A percentile compares a stretch with the other conserved stretches of the same genome.
These are phyloP conservation scores for Gadus chalcogrammus DNA, from an alignment of 2,113 vertebrate genomes.

Conservation along the genomic window DNA sequence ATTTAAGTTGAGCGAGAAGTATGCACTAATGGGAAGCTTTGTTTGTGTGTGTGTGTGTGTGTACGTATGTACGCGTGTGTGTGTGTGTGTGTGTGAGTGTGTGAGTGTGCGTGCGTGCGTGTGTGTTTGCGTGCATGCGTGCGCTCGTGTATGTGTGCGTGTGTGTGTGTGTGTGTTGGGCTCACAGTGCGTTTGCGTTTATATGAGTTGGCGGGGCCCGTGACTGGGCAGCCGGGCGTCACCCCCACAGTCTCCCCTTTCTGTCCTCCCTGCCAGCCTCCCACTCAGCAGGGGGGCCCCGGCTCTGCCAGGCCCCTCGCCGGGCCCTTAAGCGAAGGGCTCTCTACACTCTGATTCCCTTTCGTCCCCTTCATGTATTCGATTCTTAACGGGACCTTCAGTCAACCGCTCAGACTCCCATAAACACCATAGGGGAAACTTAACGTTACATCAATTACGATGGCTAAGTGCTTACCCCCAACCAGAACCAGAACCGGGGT, in stretches of 20 bases:
- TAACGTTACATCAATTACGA: not conserved
- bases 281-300: conserved; percentile 19
- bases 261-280: not conserved
- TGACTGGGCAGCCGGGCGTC: conserved; percentile 10
- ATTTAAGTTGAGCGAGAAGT: conserved; percentile 17
- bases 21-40: conserved; percentile 8
- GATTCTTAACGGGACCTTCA: not conserved
- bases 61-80: not conserved
- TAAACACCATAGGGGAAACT: not conserved
- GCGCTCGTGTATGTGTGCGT: not conserved
- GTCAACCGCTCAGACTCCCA: not conserved
- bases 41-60: not conserved
- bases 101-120: no score
- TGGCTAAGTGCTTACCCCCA: not conserved
- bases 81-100: not conserved
- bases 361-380: conserved; percentile 4
- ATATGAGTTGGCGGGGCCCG: conserved; percentile 23
- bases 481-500: not conserved
- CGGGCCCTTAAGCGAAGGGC: conserved; percentile 4
- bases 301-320: conserved; percentile 6
- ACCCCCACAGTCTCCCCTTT: not conserved
- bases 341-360: conserved; percentile 16
- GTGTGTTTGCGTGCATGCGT: no score
- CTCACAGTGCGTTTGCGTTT: not conserved
- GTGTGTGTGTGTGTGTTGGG: conserved; percentile 14